phyloP scores from a whole-genome alignment of 2,113 vertebrate species.

The Colistium nudipinnis region DNA sequence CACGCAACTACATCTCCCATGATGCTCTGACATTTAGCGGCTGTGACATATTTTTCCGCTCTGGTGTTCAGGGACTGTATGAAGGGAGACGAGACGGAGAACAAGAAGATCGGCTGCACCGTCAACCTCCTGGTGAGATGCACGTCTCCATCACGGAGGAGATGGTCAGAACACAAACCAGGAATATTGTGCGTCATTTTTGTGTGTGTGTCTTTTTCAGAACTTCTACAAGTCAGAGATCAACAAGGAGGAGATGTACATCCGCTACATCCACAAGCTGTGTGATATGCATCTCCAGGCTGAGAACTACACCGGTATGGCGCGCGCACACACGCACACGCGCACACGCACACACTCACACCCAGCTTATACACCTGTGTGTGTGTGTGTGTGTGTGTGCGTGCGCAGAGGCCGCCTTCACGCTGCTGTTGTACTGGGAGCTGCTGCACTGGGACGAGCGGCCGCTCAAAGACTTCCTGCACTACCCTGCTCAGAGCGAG shows the following conservation, averaged over 20 bases:
- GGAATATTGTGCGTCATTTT: neutral
- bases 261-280: conserved; percentile 98
- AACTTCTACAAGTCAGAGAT: conserved; percentile 99
- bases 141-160: neutral
- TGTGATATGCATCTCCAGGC: conserved; percentile 98
- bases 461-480: conserved; percentile 93
- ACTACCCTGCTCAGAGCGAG: conserved; percentile 95
- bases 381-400: neutral
- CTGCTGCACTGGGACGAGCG: conserved; percentile 96
- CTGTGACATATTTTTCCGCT: neutral
- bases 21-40: too few species aligned
- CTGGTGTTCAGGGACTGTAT: conserved; percentile 89
- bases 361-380: neutral
- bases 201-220: conserved; percentile 75
- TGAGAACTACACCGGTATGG: conserved; percentile 93
- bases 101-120: conserved; percentile 98
- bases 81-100: conserved; percentile 98
- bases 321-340: neutral
- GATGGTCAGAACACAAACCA: too few species aligned
- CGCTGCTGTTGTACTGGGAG: conserved; percentile 96
- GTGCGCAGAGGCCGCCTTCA: conserved; percentile 94
- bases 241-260: conserved; percentile 99
- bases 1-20: too few species aligned
- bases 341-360: neutral
- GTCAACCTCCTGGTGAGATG: conserved; percentile 94